Conservation (phyloP, 2,888 invertebrate genomes). For the Drosophila greeni region DNA sequence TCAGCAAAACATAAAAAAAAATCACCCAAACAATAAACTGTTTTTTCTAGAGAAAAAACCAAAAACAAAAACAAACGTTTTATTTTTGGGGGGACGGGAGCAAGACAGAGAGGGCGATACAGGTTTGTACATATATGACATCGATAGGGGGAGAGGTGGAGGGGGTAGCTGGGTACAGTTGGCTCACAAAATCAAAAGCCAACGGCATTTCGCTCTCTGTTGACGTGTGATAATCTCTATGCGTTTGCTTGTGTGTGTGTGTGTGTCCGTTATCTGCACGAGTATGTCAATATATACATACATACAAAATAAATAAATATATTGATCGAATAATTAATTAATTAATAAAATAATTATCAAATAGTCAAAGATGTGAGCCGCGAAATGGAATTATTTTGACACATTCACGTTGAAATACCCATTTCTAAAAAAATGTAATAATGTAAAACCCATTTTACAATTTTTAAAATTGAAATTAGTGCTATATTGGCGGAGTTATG, state of each 20-base stretch:
- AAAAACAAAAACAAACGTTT: constrained; percentile 49
- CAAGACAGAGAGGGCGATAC: constrained; percentile 4
- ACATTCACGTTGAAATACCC: too few species aligned
- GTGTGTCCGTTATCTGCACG: not conserved
- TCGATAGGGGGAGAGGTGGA: not conserved
- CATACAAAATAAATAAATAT: too few species aligned
- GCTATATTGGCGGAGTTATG: too few species aligned
- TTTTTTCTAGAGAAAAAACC: constrained; percentile 66
- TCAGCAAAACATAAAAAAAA: constrained; percentile 22
- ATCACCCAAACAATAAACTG: constrained; percentile 58
- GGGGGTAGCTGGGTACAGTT: constrained; percentile 26
- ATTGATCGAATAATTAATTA: too few species aligned
- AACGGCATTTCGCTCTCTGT: constrained; percentile 36
- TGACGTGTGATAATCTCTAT: constrained; percentile 30
- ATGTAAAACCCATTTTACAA: too few species aligned
- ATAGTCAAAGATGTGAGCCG: too few species aligned
- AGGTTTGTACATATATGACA: constrained; percentile 1
- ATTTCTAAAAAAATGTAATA: too few species aligned
- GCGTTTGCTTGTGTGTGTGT: constrained; percentile 4
- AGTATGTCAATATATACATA: not conserved
- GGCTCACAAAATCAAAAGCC: constrained; percentile 27
- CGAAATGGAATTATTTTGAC: too few species aligned
- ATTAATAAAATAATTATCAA: too few species aligned
- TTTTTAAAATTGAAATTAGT: too few species aligned
- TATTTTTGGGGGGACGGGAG: constrained; percentile 8